Conservation (phyloP, 92 coral and sea anemone species). For the Diadumene lineata region DNA sequence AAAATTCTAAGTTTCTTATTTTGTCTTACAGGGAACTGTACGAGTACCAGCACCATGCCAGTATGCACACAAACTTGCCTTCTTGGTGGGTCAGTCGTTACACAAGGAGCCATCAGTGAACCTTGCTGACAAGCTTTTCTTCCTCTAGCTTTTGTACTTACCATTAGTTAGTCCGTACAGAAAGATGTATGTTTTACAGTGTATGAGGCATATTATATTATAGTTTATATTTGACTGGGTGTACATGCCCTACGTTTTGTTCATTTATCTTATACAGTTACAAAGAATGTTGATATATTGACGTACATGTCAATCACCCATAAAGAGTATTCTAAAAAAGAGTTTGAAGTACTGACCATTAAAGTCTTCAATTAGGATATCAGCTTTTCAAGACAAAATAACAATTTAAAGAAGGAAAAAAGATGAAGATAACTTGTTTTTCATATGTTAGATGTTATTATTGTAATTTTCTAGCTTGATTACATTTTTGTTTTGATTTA, state of each 20-base stretch:
- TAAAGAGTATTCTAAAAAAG: background rate
- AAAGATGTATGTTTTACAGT: background rate
- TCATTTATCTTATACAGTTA: background rate
- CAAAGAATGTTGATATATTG: background rate
- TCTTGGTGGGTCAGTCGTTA: slow-evolving; percentile 90
- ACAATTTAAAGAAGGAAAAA: no score
- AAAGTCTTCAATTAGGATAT: no score
- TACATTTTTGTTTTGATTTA: background rate
- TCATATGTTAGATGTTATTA: background rate
- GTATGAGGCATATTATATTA: background rate
- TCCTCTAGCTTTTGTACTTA: slow-evolving; percentile 44
- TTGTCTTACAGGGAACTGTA: slow-evolving; percentile 80
- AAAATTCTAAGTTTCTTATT: background rate
- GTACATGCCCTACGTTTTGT: background rate
- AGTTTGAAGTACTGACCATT: no score
- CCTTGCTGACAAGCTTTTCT: slow-evolving; percentile 89
- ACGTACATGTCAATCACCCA: background rate
- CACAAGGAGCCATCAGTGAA: slow-evolving; percentile 67
- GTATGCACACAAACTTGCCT: slow-evolving; percentile 98
- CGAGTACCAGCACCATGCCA: slow-evolving; percentile 99
- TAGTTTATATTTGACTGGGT: slow-evolving; percentile 11
- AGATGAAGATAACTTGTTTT: background rate
- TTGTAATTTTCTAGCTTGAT: background rate
- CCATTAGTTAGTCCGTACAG: background rate
- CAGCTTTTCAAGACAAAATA: no score